Evolutionary conservation across 2,888 invertebrate species (phyloP).

Genomic region (Xestia sexstrigata): DNA sequence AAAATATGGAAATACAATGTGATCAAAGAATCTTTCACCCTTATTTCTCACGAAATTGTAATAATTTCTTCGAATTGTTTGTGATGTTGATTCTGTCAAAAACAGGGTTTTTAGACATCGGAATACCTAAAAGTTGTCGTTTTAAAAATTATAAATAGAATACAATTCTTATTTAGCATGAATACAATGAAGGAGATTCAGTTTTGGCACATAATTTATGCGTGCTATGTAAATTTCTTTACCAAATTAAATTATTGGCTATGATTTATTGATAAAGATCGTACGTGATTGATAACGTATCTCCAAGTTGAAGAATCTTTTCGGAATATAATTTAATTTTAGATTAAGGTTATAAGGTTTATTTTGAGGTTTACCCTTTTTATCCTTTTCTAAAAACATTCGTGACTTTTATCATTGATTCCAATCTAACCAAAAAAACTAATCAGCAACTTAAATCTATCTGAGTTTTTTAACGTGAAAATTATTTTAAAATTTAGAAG

Average conservation of each 20-base stretch:
- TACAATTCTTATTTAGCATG: not conserved
- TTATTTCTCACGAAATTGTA: conserved; percentile 8
- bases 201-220: not conserved
- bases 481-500: not conserved
- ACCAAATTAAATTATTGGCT: not conserved
- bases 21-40: conserved; percentile 45
- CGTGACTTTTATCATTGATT: not conserved
- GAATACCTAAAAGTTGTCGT: not conserved
- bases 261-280: not conserved
- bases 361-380: not conserved
- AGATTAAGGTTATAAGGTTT: no score
- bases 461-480: not conserved
- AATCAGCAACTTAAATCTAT: not conserved
- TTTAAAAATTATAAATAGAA: not conserved
- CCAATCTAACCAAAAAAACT: not conserved
- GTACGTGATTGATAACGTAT: conserved; percentile 1
- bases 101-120: conserved; percentile 1
- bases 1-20: conserved; percentile 59
- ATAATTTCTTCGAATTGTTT: not conserved
- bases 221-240: not conserved
- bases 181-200: not conserved
- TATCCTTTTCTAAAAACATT: not conserved
- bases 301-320: not conserved
- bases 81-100: not conserved
- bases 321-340: not conserved